Evolutionary conservation across 53 echinoderm and acorn worm genomes (phyloP).

Genomic region (Temnopleurus reevesii): DNA sequence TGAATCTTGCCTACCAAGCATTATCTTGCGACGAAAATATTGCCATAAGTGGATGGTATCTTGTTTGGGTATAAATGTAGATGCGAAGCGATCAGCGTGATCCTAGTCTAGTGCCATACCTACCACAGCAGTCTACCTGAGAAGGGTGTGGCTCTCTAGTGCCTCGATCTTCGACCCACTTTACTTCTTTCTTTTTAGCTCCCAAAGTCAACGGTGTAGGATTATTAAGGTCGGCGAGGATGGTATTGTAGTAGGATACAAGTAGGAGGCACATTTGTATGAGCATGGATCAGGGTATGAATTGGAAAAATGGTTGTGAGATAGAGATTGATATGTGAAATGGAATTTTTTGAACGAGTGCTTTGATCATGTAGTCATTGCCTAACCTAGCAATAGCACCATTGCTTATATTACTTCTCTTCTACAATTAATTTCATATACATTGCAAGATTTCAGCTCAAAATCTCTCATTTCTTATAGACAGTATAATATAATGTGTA

Average conservation of each 20-base stretch:
- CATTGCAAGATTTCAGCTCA: no score
- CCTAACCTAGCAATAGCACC: neutral
- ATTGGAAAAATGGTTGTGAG: neutral
- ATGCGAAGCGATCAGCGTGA: slow-evolving; percentile 24
- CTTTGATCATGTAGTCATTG: neutral
- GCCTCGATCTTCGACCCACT: slow-evolving; percentile 33
- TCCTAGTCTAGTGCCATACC: slow-evolving; percentile 33
- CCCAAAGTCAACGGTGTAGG: neutral
- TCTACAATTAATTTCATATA: no score
- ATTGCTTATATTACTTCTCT: neutral
- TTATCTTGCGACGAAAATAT: slow-evolving; percentile 10
- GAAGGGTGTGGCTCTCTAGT: slow-evolving; percentile 35
- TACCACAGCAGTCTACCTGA: slow-evolving; percentile 41
- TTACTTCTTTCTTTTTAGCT: slow-evolving; percentile 2
- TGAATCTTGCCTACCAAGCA: slow-evolving; percentile 37
- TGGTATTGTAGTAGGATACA: neutral
- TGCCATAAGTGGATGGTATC: slow-evolving; percentile 1
- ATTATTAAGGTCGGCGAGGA: neutral
- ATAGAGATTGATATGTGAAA: neutral
- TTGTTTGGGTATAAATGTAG: slow-evolving; percentile 3
- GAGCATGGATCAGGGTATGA: no score
- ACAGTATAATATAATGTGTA: no score
- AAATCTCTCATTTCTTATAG: no score
- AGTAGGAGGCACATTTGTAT: no score
- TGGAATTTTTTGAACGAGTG: neutral